A percentile compares a stretch with the other conserved stretches of the same genome.
Evolutionary conservation across 2,113 vertebrate genomes (phyloP).

Genomic region (Synodontis membranacea): DNA sequence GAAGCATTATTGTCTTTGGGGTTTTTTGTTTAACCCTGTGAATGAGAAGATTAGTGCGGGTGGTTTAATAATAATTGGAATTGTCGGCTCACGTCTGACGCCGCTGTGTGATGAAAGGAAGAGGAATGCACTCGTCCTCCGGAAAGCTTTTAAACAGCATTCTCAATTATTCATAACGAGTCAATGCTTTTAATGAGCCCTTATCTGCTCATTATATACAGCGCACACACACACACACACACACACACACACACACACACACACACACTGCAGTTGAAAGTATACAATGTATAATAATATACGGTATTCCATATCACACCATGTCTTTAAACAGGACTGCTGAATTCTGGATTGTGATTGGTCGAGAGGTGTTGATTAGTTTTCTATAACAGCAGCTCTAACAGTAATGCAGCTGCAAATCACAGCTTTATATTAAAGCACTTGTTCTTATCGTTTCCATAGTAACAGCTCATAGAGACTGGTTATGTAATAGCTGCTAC

Average conservation of each 20-base stretch:
- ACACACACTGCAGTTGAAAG: not conserved
- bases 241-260: conserved; percentile 6
- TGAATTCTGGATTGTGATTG: not conserved
- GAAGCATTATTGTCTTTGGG: not conserved
- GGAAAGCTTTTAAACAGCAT: conserved; percentile 58
- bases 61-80: conserved; percentile 45
- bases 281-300: not conserved
- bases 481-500: not conserved
- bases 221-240: conserved; percentile 2
- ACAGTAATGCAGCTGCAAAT: not conserved
- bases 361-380: not conserved
- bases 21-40: not conserved
- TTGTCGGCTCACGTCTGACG: conserved; percentile 32
- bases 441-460: not conserved
- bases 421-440: not conserved
- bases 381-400: not conserved
- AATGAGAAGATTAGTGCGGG: conserved; percentile 15
- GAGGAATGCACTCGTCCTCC: conserved; percentile 47
- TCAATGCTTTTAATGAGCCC: conserved; percentile 65
- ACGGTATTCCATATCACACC: not conserved
- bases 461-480: not conserved
- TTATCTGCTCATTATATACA: conserved; percentile 60
- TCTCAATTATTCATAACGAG: conserved; percentile 68
- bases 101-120: conserved; percentile 54
- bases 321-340: not conserved